Conservation (phyloP, 2,888 invertebrate genomes). For the Chalcis sispes region DNA sequence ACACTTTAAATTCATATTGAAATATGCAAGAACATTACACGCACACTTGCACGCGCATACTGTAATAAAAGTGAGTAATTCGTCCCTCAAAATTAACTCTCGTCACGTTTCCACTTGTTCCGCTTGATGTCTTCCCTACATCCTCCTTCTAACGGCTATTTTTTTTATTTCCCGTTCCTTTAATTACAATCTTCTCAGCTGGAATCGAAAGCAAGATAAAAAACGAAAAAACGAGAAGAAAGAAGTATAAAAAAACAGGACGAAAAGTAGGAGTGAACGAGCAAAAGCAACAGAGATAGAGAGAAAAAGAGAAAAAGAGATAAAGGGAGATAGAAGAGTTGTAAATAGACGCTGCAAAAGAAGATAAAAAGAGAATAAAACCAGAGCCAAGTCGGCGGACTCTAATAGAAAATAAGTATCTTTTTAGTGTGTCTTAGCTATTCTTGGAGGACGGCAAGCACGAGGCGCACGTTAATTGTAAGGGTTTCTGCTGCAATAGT, state of each 20-base stretch:
- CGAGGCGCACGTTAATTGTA: background rate
- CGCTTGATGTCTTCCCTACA: background rate
- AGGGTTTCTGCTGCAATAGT: background rate
- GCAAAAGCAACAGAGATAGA: background rate
- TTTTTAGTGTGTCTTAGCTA: background rate
- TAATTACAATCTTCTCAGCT: conserved; percentile 34
- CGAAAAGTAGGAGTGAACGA: no score
- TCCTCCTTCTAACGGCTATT: background rate
- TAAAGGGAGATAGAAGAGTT: background rate
- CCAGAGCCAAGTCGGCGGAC: background rate
- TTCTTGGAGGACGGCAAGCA: background rate
- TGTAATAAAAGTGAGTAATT: conserved; percentile 7
- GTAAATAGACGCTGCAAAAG: background rate
- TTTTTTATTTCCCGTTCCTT: conserved; percentile 37
- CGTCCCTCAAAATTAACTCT: conserved; percentile 35
- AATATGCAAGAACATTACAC: background rate
- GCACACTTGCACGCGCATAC: background rate
- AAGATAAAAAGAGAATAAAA: background rate
- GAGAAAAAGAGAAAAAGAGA: no score
- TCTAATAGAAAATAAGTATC: conserved; percentile 5
- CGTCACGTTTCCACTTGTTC: conserved; percentile 45
- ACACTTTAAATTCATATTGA: background rate
- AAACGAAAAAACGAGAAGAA: no score
- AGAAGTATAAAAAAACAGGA: background rate
- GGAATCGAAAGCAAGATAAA: background rate